phyloP scores from a whole-genome alignment of 2,888 invertebrate species.

The Parascotia fuliginaria region DNA sequence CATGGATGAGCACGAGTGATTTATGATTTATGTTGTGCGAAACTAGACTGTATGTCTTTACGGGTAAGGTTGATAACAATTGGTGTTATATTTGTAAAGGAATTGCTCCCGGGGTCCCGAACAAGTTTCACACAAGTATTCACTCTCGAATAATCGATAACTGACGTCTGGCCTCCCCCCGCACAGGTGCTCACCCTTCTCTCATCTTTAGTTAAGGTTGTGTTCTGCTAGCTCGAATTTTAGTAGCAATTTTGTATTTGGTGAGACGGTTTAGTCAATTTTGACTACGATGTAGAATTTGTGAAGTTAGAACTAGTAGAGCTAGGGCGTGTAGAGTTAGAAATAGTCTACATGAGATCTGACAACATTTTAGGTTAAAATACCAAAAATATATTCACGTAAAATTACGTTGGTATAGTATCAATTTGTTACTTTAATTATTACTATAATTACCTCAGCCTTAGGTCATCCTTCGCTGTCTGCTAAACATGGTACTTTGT shows the following conservation, averaged over 20 bases:
- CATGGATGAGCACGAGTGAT: constrained; percentile 68
- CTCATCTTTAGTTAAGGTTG: constrained; percentile 53
- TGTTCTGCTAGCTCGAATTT: constrained; percentile 32
- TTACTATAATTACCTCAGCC: no score
- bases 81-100: constrained; percentile 55
- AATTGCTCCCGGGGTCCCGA: constrained; percentile 68
- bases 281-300: no score
- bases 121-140: constrained; percentile 69
- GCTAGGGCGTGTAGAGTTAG: no score
- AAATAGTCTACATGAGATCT: no score
- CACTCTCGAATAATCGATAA: constrained; percentile 85
- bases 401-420: no score
- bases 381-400: no score
- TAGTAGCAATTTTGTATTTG: not conserved
- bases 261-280: no score
- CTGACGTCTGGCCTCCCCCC: constrained; percentile 80
- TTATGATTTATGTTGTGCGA: constrained; percentile 47
- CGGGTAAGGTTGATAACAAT: constrained; percentile 57
- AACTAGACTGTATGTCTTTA: constrained; percentile 51
- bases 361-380: no score
- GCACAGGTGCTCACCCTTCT: constrained; percentile 67
- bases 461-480: no score
- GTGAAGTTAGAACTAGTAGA: no score
- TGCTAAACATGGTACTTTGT: no score
- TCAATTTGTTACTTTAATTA: no score